Evolutionary conservation across 2,888 invertebrate species (phyloP).

Genomic region (Therioaphis trifolii): DNA sequence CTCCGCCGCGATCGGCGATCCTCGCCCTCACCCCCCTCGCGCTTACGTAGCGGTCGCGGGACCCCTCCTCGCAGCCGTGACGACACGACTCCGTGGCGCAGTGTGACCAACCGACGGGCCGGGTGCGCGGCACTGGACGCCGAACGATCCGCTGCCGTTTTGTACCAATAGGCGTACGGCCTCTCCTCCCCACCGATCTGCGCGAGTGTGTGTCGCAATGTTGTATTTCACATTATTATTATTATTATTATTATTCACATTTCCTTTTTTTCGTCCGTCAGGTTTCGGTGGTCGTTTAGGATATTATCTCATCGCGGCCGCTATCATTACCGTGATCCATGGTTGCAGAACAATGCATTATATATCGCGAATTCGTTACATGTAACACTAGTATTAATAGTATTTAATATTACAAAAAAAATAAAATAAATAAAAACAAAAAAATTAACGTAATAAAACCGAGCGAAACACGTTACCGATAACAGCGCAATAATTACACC

Average conservation of each 20-base stretch:
- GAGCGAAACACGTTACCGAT: too few relatives aligned
- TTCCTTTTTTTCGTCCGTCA: not conserved
- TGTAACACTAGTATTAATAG: not conserved
- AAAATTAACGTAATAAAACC: not conserved
- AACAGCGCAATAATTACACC: not conserved
- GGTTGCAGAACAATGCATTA: not conserved
- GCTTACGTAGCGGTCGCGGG: not conserved
- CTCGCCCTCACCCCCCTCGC: too few relatives aligned
- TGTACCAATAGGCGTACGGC: not conserved
- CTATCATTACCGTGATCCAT: conserved; percentile 22
- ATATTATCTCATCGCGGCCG: conserved; percentile 28
- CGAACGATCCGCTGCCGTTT: not conserved
- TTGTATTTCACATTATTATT: not conserved
- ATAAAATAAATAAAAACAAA: not conserved
- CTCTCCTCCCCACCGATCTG: not conserved
- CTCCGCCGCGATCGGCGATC: not conserved
- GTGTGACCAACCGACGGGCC: not conserved
- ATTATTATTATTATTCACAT: too few relatives aligned
- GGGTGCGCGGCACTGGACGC: not conserved
- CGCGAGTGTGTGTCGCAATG: not conserved
- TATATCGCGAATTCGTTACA: not conserved
- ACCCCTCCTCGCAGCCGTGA: not conserved
- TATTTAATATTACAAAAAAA: not conserved
- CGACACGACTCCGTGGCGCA: not conserved
- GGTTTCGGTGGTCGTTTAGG: not conserved